These are phyloP conservation scores for Aptenodytes forsteri DNA, from an alignment of 2,113 vertebrate genomes.

Conservation along the genomic window DNA sequence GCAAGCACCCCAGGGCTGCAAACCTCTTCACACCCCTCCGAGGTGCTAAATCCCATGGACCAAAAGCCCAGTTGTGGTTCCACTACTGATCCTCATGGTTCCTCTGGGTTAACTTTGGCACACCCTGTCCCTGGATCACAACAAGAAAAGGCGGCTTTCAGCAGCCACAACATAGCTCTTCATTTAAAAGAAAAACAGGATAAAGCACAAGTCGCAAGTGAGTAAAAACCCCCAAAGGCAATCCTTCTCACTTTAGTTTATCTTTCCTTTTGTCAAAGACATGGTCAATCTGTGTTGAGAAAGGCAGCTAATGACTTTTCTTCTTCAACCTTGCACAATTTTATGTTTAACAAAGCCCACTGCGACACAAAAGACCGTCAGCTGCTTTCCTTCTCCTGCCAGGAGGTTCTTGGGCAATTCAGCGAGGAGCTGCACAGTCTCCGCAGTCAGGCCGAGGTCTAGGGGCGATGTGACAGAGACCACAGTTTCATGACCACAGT, in stretches of 20 bases:
- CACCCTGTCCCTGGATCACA: neutral
- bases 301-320: neutral
- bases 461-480: neutral
- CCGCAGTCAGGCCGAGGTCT: neutral
- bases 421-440: neutral
- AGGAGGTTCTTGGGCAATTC: neutral
- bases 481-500: neutral
- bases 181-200: neutral
- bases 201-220: neutral
- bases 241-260: neutral
- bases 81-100: neutral
- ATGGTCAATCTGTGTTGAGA: neutral
- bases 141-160: neutral
- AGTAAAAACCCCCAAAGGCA: neutral
- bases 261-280: neutral
- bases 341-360: neutral
- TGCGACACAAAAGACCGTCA: neutral
- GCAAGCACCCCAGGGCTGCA: neutral
- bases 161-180: neutral
- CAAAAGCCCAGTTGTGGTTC: neutral
- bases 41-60: neutral
- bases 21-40: rapidly evolving
- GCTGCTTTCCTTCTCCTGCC: neutral
- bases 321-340: neutral
- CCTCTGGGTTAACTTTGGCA: neutral